Evolutionary conservation across 2,888 invertebrate species (phyloP).

Genomic region (Opisthograptis luteolata): DNA sequence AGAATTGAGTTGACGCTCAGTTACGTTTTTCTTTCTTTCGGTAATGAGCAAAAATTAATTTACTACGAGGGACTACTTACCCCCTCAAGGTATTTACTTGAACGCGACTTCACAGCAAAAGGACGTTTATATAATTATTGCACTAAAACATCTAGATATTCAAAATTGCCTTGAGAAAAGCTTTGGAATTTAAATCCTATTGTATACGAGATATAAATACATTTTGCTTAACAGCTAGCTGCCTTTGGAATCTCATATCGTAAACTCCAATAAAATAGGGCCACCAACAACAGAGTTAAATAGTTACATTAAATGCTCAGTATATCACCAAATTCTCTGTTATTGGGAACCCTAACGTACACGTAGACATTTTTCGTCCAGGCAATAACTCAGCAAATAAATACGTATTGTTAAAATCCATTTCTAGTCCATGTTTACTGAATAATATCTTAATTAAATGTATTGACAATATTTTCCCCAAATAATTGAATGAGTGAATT

Average conservation of each 20-base stretch:
- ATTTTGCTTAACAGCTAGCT: conserved; percentile 23
- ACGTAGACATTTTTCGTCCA: conserved; percentile 1
- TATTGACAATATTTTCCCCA: conserved; percentile 9
- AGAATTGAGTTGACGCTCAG: conserved; percentile 25
- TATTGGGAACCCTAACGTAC: neutral
- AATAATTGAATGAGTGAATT: neutral
- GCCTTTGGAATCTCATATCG: conserved; percentile 26
- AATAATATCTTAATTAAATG: conserved; percentile 11
- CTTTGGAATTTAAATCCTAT: conserved; percentile 23
- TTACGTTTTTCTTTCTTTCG: conserved; percentile 6
- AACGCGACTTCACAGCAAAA: conserved; percentile 15
- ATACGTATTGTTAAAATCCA: conserved; percentile 17
- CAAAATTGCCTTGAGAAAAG: conserved; percentile 14
- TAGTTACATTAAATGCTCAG: conserved; percentile 22
- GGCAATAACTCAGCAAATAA: conserved; percentile 26
- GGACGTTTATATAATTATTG: conserved; percentile 21
- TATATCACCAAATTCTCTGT: conserved; percentile 5
- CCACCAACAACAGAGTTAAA: conserved; percentile 5
- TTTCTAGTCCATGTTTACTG: conserved; percentile 6
- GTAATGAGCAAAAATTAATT: conserved; percentile 27
- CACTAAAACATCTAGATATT: conserved; percentile 27
- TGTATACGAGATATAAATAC: conserved; percentile 22
- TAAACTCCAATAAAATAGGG: conserved; percentile 14
- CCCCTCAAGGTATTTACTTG: conserved; percentile 1
- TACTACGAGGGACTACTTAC: conserved; percentile 7